Base-by-base conservation (phyloP, 92 coral and sea anemone genomes). In the Paragorgia papillata region DNA sequence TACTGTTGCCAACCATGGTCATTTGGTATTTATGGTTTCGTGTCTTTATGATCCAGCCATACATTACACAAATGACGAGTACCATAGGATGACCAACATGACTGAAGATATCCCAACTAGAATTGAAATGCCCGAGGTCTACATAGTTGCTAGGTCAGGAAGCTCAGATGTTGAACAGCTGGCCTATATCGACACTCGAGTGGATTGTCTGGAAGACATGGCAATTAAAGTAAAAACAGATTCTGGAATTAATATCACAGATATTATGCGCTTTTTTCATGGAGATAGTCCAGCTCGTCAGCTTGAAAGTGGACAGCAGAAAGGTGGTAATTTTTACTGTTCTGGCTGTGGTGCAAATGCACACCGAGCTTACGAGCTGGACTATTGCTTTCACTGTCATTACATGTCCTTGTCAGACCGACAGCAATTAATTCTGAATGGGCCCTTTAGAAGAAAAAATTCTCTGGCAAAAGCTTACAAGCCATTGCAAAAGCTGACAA, bases 251-350 rank as follows among this genome's bases (percentile, higher is more conserved):
- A 17, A 41, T 9, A 53, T 80, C 9, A 68, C 66, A 10, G 88
- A 85, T 68, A 59, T 68, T 51, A 71, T 81, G 86, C 83, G 86
- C 40, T 41, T 81, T n/a, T 85, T 74, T 57, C 86, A 85, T 58
- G 83, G 86, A 9, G 86, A 85, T 66, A 84, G 82, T 64, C 79
- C 89, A 40, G 53, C 75, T 9, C 85, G 68, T 64, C 35, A 66
- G 25, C 81, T 80, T 32, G 79, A 85, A 24, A 33, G 15, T n/a
- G n/a, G n/a, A n/a, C n/a, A n/a, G n/a, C n/a, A n/a, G n/a, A n/a
- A n/a, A n/a, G n/a, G n/a, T n/a, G 51, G 84, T 37, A 37, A 37
- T 12, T 37, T 4, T 37, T 37, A 37, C 43, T 37, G 43, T 12
- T 37, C 12, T 37, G 12, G 43, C 12, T 37, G 43, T 37, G 6